phyloP scores from a whole-genome alignment of 2,113 vertebrate species.

The Sclerurus mexicanus region DNA sequence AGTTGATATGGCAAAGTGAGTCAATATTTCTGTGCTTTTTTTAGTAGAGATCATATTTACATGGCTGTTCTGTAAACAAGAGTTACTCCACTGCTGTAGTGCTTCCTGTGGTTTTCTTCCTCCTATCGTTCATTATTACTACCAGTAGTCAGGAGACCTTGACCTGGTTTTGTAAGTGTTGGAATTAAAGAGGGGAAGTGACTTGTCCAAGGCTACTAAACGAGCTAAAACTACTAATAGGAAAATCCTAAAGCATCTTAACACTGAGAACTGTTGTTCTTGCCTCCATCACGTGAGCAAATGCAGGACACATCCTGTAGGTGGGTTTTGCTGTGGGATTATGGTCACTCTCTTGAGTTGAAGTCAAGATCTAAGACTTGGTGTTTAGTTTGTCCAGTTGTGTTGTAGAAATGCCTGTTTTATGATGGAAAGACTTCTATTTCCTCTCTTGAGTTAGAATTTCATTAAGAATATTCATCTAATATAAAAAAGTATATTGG shows the following conservation, averaged over 20 bases:
- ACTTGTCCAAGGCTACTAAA: not conserved
- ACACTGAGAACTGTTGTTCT: not conserved
- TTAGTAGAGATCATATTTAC: not conserved
- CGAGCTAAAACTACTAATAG: not conserved
- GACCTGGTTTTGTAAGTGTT: not conserved
- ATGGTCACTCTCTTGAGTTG: not conserved
- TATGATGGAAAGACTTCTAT: not conserved
- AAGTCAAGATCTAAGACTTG: not conserved
- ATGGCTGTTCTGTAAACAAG: not conserved
- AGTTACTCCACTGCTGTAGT: not conserved
- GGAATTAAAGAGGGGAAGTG: not conserved
- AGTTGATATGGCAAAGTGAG: not conserved
- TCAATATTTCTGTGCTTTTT: not conserved
- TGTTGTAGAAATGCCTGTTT: not conserved
- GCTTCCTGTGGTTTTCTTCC: not conserved
- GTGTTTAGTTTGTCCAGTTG: not conserved
- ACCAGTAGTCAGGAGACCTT: not conserved
- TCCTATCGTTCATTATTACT: not conserved
- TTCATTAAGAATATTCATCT: not conserved
- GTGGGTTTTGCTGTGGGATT: not conserved
- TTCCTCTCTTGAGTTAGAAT: not conserved
- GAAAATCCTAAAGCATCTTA: not conserved
- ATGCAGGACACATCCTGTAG: accelerated
- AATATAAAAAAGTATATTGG: not conserved
- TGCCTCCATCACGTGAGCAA: not conserved